Conservation (phyloP, 2,113 vertebrate species). For the Xyrauchen texanus region DNA sequence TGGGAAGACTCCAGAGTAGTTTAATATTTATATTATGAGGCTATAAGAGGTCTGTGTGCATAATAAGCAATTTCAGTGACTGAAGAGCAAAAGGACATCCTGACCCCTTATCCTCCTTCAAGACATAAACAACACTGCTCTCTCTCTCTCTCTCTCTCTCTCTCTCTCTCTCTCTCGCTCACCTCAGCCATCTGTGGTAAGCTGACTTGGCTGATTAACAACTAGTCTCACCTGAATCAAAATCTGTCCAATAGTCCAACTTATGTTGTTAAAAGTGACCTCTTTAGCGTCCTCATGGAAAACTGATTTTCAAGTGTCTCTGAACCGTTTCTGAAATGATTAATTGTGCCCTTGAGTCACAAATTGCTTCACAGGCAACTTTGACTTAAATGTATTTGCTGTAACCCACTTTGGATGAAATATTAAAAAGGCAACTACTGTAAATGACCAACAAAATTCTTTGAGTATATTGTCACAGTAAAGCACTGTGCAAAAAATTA, state of each 20-base stretch:
- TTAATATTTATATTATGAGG: neutral
- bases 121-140: neutral
- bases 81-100: slow-evolving; percentile 3
- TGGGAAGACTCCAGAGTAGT: neutral
- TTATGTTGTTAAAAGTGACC: neutral
- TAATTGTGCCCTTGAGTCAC: neutral
- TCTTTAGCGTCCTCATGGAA: neutral
- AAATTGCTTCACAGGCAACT: neutral
- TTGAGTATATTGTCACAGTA: no score
- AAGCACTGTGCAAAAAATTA: no score
- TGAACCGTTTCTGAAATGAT: neutral
- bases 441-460: neutral
- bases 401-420: neutral
- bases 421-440: neutral
- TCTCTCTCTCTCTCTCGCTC: slow-evolving; percentile 18
- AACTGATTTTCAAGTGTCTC: neutral
- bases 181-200: slow-evolving; percentile 29
- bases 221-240: slow-evolving; percentile 7
- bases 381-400: neutral
- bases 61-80: neutral
- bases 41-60: neutral
- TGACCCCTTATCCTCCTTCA: slow-evolving; percentile 2
- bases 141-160: slow-evolving; percentile 28
- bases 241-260: neutral
- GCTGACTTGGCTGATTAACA: slow-evolving; percentile 28